Evolutionary conservation across 35 echinoderm and acorn worm genomes (phyloP).

Genomic region (Heliocidaris tuberculata): DNA sequence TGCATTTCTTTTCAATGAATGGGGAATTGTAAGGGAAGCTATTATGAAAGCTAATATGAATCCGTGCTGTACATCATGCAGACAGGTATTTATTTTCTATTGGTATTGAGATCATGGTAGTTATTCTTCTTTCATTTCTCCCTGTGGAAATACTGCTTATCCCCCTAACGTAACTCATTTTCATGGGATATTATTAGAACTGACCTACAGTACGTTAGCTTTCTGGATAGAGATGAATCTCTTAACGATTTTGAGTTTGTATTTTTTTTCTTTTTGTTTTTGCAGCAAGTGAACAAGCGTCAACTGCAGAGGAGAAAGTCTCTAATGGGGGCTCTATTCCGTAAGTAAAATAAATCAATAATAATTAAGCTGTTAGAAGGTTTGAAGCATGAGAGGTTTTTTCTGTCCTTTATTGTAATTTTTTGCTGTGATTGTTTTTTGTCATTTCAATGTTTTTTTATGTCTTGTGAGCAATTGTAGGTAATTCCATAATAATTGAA

Average conservation of each 20-base stretch:
- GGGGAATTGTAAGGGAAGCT: background rate
- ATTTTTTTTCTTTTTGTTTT: background rate
- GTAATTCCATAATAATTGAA: too few relatives aligned
- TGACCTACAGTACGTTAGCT: background rate
- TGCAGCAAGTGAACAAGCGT: conserved; percentile 83
- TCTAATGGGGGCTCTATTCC: conserved; percentile 87
- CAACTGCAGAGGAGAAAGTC: conserved; percentile 93
- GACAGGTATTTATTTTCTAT: background rate
- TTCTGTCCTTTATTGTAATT: too few relatives aligned
- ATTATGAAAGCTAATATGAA: background rate
- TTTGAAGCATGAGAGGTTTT: too few relatives aligned
- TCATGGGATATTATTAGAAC: too few relatives aligned
- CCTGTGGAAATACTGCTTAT: background rate
- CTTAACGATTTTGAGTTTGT: background rate
- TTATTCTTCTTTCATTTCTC: background rate
- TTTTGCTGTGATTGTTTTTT: too few relatives aligned
- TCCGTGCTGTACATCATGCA: background rate
- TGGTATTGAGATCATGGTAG: background rate
- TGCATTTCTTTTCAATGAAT: background rate
- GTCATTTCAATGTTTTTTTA: too few relatives aligned
- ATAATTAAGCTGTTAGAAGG: too few relatives aligned
- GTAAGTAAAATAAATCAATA: too few relatives aligned
- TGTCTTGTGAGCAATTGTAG: too few relatives aligned
- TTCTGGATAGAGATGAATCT: background rate
- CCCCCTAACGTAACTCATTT: background rate